Conservation (phyloP, 2,113 vertebrate species). For the Triplophysa dalaica region DNA sequence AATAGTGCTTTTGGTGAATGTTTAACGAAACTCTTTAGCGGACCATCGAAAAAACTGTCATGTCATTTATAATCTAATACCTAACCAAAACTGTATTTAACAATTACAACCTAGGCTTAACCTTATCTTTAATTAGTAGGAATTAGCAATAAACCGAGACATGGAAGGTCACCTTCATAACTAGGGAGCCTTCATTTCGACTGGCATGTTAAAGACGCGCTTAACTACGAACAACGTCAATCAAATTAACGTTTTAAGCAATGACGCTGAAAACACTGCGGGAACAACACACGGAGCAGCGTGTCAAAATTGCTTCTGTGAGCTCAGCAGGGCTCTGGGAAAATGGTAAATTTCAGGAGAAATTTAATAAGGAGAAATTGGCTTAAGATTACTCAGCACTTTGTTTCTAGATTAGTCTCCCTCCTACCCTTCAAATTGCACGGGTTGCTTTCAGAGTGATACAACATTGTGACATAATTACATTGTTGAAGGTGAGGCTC, state of each 20-base stretch:
- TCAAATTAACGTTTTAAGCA: constrained; percentile 47
- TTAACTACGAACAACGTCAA: constrained; percentile 53
- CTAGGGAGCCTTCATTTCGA: constrained; percentile 51
- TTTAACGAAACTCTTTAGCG: neutral
- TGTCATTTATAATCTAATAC: constrained; percentile 36
- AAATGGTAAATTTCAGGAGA: constrained; percentile 75
- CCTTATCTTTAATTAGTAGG: constrained; percentile 58
- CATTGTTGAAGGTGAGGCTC: constrained; percentile 56
- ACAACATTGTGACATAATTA: constrained; percentile 57
- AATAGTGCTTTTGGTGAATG: neutral
- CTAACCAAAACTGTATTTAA: constrained; percentile 43
- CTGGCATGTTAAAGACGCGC: constrained; percentile 40
- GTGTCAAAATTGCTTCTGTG: constrained; percentile 49
- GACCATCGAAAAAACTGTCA: constrained; percentile 26
- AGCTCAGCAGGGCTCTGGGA: constrained; percentile 52
- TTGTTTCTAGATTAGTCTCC: constrained; percentile 73
- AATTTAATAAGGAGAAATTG: constrained; percentile 88
- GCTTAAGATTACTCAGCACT: constrained; percentile 84
- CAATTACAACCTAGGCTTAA: constrained; percentile 55
- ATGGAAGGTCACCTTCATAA: constrained; percentile 60
- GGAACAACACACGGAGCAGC: constrained; percentile 34
- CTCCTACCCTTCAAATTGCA: constrained; percentile 59
- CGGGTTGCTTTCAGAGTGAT: constrained; percentile 57
- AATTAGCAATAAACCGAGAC: constrained; percentile 59
- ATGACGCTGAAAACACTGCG: constrained; percentile 40